Percentiles rank a stretch among this genome's conserved stretches.
phyloP scores from a whole-genome alignment of 2,113 vertebrate species.

The Grallaria varia region DNA sequence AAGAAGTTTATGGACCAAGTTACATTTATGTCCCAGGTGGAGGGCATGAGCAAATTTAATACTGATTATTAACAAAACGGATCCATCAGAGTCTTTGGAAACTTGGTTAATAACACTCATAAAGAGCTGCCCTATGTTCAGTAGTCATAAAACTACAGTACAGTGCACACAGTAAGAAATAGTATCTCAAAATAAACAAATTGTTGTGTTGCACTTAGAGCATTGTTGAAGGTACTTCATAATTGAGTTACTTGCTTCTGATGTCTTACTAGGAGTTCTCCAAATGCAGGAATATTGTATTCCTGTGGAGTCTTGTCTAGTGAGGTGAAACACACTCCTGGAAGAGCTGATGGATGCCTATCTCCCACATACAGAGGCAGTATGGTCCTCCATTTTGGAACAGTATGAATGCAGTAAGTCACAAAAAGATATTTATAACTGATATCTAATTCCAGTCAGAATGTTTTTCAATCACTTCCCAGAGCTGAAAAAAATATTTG shows the following conservation, averaged over 20 bases:
- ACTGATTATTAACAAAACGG: conserved; percentile 14
- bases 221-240: background rate
- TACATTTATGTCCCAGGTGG: background rate
- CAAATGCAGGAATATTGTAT: background rate
- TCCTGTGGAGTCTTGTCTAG: background rate
- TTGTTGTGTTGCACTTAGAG: background rate
- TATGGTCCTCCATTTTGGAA: background rate
- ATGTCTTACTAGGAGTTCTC: background rate
- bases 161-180: background rate
- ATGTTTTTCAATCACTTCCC: background rate
- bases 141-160: background rate
- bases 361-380: background rate
- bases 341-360: background rate
- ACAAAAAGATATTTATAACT: background rate
- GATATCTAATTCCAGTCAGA: background rate
- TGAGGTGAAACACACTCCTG: background rate
- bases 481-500: background rate
- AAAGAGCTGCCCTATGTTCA: background rate
- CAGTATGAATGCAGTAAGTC: background rate
- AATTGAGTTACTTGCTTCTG: background rate
- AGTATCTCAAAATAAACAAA: background rate
- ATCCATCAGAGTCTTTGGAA: background rate
- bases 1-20: background rate
- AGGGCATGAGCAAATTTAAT: conserved; percentile 19
- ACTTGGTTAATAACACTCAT: background rate